These are phyloP conservation scores for Folsomia candida DNA, from an alignment of 2,888 invertebrate species.

Conservation along the genomic window DNA sequence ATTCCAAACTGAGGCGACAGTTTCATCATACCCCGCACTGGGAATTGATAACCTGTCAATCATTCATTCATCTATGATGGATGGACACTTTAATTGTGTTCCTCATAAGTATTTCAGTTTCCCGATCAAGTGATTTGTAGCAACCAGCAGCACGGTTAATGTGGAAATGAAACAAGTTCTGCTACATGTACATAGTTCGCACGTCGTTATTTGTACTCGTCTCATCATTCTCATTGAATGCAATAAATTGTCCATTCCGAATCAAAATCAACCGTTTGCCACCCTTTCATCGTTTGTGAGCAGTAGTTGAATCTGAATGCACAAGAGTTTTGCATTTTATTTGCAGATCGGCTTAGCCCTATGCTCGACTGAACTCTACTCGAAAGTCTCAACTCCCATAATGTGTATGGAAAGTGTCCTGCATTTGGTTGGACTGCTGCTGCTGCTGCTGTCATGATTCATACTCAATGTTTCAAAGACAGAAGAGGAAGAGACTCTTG, in stretches of 20 bases:
- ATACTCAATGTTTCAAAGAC: background rate
- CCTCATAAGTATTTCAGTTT: background rate
- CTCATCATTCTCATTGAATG: background rate
- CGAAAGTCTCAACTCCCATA: background rate
- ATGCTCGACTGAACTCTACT: constrained; percentile 44
- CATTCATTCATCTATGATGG: background rate
- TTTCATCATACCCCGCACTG: background rate
- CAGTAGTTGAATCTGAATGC: background rate
- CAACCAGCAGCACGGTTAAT: no score
- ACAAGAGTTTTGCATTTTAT: constrained; percentile 49
- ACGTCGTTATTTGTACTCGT: background rate
- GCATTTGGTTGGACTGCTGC: background rate
- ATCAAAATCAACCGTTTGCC: background rate
- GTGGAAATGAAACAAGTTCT: no score
- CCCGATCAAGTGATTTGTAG: background rate
- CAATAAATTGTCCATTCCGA: background rate
- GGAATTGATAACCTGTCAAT: background rate
- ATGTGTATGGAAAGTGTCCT: background rate
- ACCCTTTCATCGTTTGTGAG: background rate
- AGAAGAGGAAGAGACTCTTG: background rate
- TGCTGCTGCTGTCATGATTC: background rate
- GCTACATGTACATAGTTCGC: background rate
- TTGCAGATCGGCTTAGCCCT: constrained; percentile 49
- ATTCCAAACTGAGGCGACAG: background rate
- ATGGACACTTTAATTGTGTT: background rate